Conservation (phyloP, 2,888 invertebrate genomes). For the Calephelis perditalis region DNA sequence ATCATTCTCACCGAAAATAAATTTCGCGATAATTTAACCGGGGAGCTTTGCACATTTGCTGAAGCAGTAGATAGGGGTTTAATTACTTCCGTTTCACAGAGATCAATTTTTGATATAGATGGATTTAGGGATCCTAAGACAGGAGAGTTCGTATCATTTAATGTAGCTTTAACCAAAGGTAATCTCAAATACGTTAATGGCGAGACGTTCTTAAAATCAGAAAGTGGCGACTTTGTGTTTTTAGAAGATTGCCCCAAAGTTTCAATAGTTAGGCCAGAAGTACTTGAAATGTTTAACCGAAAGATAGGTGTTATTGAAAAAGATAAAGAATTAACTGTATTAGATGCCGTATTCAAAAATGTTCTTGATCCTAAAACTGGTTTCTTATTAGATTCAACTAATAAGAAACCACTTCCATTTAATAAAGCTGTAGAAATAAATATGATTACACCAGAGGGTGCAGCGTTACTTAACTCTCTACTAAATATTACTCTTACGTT, state of each 20-base stretch:
- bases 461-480: conserved; percentile 89
- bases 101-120: conserved; percentile 94
- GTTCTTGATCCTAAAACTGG: conserved; percentile 93
- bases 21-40: conserved; percentile 86
- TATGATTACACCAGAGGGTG: conserved; percentile 92
- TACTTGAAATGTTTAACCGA: conserved; percentile 90
- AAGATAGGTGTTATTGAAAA: conserved; percentile 89
- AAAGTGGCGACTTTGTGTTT: conserved; percentile 85
- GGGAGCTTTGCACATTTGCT: conserved; percentile 85
- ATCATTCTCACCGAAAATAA: conserved; percentile 86
- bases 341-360: conserved; percentile 92
- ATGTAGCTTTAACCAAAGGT: conserved; percentile 87
- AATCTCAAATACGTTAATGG: conserved; percentile 85
- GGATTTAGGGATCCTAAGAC: conserved; percentile 91
- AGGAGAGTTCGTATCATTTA: conserved; percentile 90
- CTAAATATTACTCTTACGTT: conserved; percentile 92
- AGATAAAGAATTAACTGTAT: conserved; percentile 86
- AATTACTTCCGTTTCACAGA: conserved; percentile 90
- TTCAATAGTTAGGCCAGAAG: conserved; percentile 89
- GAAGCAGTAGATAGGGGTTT: conserved; percentile 95
- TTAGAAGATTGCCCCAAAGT: conserved; percentile 88
- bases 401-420: conserved; percentile 85
- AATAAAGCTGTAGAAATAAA: conserved; percentile 92
- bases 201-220: conserved; percentile 85
- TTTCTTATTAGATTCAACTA: conserved; percentile 86